These are phyloP conservation scores for Orchesellides sinensis DNA, from an alignment of 2,888 invertebrate species.

Conservation along the genomic window DNA sequence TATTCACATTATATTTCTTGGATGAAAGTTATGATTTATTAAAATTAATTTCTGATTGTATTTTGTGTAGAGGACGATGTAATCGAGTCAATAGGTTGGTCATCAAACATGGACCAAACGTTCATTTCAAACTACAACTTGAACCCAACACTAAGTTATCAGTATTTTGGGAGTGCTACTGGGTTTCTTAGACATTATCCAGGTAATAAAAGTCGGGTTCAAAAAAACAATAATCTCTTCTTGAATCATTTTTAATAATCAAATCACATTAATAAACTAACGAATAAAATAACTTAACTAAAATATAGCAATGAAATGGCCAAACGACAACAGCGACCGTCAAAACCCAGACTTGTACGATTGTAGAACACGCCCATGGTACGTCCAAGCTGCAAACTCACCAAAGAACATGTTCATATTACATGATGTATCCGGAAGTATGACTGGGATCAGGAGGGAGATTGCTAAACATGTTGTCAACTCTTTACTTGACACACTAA, in stretches of 20 bases:
- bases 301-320: conserved; percentile 84
- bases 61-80: conserved; percentile 83
- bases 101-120: conserved; percentile 88
- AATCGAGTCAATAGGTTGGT: conserved; percentile 95
- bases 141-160: conserved; percentile 96
- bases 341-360: conserved; percentile 89
- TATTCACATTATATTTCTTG: neutral
- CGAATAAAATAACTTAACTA: too few relatives aligned
- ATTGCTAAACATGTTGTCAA: conserved; percentile 93
- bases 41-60: neutral
- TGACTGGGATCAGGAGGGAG: conserved; percentile 83
- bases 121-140: conserved; percentile 91
- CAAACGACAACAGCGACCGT: conserved; percentile 78
- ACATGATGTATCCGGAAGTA: conserved; percentile 90
- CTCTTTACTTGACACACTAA: conserved; percentile 94
- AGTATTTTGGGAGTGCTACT: conserved; percentile 96
- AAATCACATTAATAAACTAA: too few relatives aligned
- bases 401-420: conserved; percentile 98
- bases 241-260: too few relatives aligned
- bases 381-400: conserved; percentile 97
- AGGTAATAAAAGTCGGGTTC: conserved; percentile 79
- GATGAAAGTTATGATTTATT: neutral
- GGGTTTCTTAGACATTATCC: conserved; percentile 97
- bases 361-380: conserved; percentile 95
- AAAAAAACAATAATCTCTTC: neutral